Evolutionary conservation across 2,113 vertebrate genomes (phyloP).

Genomic region (Chaetodon trifascialis): DNA sequence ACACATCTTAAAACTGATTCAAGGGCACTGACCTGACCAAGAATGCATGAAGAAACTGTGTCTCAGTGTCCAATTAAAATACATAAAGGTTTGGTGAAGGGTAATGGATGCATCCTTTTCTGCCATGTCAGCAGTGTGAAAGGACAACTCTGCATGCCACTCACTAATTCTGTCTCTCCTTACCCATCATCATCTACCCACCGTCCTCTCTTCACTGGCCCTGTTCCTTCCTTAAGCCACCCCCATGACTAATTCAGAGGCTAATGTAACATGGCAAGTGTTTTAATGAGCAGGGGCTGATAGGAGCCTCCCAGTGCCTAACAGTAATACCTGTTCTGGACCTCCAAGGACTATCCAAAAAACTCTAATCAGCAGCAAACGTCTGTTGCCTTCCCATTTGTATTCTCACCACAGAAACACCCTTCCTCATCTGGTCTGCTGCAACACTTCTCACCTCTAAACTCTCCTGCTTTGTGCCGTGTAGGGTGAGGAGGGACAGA

Average conservation of each 20-base stretch:
- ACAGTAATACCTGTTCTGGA: conserved; percentile 48
- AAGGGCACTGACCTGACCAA: conserved; percentile 35
- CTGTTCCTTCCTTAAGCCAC: conserved; percentile 40
- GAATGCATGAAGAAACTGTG: background rate
- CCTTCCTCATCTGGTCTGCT: conserved; percentile 22
- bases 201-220: conserved; percentile 22
- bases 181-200: conserved; percentile 17
- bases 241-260: conserved; percentile 64
- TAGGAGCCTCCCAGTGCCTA: conserved; percentile 12
- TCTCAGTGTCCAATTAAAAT: conserved; percentile 56
- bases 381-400: conserved; percentile 37
- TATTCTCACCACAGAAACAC: conserved; percentile 40
- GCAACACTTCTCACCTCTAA: conserved; percentile 55
- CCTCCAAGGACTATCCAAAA: conserved; percentile 39
- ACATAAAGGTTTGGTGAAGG: conserved; percentile 55
- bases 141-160: conserved; percentile 45
- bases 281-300: conserved; percentile 67
- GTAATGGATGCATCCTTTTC: conserved; percentile 65
- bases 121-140: conserved; percentile 66
- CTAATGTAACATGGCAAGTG: conserved; percentile 72
- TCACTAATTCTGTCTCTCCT: conserved; percentile 23
- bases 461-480: conserved; percentile 10
- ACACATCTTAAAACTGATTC: conserved; percentile 11
- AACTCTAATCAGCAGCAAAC: conserved; percentile 36
- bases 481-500: conserved; percentile 26